Evolutionary conservation across 2,113 vertebrate genomes (phyloP).

Genomic region (Leucopsar rothschildi): DNA sequence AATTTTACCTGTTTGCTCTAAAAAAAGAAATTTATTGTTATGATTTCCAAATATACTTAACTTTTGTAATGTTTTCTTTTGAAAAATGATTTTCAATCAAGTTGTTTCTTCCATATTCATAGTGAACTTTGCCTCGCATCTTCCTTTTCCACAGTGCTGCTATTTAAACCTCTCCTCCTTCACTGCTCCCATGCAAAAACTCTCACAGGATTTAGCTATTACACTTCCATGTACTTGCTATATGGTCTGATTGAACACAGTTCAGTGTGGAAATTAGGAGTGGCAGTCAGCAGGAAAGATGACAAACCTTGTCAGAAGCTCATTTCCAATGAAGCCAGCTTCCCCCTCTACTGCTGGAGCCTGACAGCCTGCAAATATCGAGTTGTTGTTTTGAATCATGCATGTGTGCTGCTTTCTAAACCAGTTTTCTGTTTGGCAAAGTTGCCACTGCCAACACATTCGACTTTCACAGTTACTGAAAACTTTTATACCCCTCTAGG

Average conservation of each 20-base stretch:
- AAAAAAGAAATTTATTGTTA: neutral
- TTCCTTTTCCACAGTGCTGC: neutral
- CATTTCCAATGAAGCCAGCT: neutral
- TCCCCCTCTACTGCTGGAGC: neutral
- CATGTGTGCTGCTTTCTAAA: neutral
- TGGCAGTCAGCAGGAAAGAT: conserved; percentile 44
- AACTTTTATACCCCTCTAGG: neutral
- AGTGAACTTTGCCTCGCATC: neutral
- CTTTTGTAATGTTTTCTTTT: neutral
- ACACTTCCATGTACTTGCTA: neutral
- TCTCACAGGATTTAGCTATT: neutral
- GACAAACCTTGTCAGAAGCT: conserved; percentile 19
- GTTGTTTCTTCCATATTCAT: neutral
- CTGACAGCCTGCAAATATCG: neutral
- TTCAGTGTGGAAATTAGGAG: conserved; percentile 50
- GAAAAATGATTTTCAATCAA: neutral
- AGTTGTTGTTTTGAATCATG: neutral
- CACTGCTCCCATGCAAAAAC: neutral
- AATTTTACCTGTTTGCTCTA: neutral
- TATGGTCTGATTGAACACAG: neutral
- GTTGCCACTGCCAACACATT: neutral
- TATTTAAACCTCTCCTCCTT: neutral
- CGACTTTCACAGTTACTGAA: neutral
- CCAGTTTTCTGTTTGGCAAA: neutral
- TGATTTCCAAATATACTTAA: neutral